Conservation (phyloP, 1,140 invertebrate species). For the Ostrea edulis region DNA sequence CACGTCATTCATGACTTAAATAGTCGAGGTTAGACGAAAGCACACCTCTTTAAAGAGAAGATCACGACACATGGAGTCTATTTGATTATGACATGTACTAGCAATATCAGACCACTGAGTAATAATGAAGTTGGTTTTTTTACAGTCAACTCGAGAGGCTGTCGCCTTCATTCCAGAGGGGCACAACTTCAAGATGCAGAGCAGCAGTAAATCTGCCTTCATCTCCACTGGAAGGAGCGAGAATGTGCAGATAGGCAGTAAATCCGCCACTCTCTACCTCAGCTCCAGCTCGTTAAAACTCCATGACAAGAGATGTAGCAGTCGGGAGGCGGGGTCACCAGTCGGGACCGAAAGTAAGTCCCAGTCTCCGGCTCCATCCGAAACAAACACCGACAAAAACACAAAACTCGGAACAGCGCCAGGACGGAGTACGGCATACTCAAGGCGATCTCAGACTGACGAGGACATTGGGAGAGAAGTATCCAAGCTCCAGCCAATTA, state of each 20-base stretch:
- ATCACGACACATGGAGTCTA: not conserved
- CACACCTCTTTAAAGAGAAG: not conserved
- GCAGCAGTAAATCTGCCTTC: not conserved
- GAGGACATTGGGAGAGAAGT: constrained; percentile 42
- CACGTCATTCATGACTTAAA: not conserved
- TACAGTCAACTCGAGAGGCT: not conserved
- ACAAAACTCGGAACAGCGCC: constrained; percentile 4
- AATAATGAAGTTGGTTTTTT: not conserved
- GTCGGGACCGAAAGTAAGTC: constrained; percentile 3
- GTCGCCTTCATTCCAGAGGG: not conserved
- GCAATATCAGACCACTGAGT: not conserved
- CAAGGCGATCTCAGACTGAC: constrained; percentile 10
- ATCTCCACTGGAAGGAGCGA: constrained; percentile 7
- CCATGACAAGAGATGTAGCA: constrained; percentile 14
- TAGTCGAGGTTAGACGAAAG: not conserved
- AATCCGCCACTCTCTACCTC: constrained; percentile 52
- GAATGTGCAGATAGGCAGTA: constrained; percentile 53
- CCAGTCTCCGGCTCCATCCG: not conserved
- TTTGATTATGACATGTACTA: not conserved
- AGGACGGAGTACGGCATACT: not conserved
- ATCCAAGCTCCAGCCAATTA: constrained; percentile 47
- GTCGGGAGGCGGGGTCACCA: not conserved
- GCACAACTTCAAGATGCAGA: not conserved
- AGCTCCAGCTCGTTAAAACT: constrained; percentile 52
- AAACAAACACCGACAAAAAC: not conserved